Percentiles rank a stretch among this genome's conserved stretches.
Conservation (phyloP, 2,888 invertebrate species). For the Shargacucullia verbasci region DNA sequence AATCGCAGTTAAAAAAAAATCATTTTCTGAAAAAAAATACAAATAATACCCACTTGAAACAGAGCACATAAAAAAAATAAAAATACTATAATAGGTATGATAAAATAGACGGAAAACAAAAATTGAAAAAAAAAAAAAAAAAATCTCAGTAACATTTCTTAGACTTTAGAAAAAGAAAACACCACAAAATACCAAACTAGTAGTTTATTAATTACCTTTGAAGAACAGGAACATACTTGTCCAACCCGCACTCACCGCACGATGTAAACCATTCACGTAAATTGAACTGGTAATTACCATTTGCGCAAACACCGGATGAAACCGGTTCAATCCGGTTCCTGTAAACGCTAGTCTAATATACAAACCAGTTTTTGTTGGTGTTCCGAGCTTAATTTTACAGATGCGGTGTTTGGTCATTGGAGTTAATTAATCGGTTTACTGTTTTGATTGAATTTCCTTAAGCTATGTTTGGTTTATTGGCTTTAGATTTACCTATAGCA, state of each 20-base stretch:
- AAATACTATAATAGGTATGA: too few relatives aligned
- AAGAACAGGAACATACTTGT: constrained; percentile 33
- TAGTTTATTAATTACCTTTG: constrained; percentile 32
- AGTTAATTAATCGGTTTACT: constrained; percentile 30
- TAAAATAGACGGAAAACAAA: too few relatives aligned
- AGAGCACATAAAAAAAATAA: too few relatives aligned
- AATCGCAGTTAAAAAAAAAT: too few relatives aligned
- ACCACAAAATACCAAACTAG: constrained; percentile 7
- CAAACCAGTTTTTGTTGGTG: constrained; percentile 42
- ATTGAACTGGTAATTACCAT: constrained; percentile 66
- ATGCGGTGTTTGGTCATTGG: constrained; percentile 17
- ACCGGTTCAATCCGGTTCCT: constrained; percentile 56
- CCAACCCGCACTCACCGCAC: constrained; percentile 32
- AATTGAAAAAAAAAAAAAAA: too few relatives aligned
- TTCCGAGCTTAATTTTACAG: constrained; percentile 30
- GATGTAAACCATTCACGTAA: constrained; percentile 51
- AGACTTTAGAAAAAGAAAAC: background rate
- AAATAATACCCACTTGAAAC: too few relatives aligned
- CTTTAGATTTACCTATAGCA: too few relatives aligned
- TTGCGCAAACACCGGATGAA: constrained; percentile 58
- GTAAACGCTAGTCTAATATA: constrained; percentile 56
- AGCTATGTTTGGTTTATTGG: too few relatives aligned
- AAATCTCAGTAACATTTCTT: too few relatives aligned
- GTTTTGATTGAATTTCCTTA: too few relatives aligned
- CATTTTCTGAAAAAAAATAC: too few relatives aligned